These are phyloP conservation scores for Brachirus orientalis DNA, from an alignment of 2,113 vertebrate species.

Conservation along the genomic window DNA sequence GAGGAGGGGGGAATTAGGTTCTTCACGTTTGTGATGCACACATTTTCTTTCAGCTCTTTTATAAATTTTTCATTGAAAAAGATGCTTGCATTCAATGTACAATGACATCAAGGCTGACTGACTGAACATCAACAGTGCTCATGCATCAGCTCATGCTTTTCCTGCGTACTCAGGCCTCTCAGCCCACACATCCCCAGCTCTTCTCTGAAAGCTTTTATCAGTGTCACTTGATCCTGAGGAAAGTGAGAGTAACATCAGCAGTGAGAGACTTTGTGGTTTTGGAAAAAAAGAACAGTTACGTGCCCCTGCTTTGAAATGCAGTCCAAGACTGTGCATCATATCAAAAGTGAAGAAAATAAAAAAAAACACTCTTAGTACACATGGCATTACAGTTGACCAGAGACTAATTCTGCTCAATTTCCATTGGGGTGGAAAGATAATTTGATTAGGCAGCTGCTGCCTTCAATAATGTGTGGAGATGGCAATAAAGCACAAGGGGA, in stretches of 20 bases:
- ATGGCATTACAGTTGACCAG: conserved; percentile 28
- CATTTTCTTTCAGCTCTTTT: background rate
- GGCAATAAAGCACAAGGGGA: conserved; percentile 33
- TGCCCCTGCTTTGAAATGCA: conserved; percentile 36
- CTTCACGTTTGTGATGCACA: no score
- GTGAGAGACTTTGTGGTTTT: conserved; percentile 63
- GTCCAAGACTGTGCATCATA: background rate
- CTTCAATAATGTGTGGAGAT: conserved; percentile 35
- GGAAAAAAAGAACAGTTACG: conserved; percentile 27
- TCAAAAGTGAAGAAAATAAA: conserved; percentile 26
- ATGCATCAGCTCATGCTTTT: background rate
- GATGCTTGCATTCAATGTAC: background rate
- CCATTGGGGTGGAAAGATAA: conserved; percentile 35
- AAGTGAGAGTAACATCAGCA: conserved; percentile 33
- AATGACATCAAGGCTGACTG: conserved; percentile 14
- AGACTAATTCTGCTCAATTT: conserved; percentile 43
- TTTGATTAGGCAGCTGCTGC: conserved; percentile 57
- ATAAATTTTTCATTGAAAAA: background rate
- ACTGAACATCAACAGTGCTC: background rate
- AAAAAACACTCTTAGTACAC: conserved; percentile 20
- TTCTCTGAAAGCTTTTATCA: conserved; percentile 62
- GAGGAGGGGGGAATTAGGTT: background rate
- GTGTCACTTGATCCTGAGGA: conserved; percentile 64
- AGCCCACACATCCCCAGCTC: conserved; percentile 36
- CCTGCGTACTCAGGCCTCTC: conserved; percentile 1